These are phyloP conservation scores for Clavelina lepadiformis DNA, from an alignment of 23 tunicate genomes.

Conservation along the genomic window DNA sequence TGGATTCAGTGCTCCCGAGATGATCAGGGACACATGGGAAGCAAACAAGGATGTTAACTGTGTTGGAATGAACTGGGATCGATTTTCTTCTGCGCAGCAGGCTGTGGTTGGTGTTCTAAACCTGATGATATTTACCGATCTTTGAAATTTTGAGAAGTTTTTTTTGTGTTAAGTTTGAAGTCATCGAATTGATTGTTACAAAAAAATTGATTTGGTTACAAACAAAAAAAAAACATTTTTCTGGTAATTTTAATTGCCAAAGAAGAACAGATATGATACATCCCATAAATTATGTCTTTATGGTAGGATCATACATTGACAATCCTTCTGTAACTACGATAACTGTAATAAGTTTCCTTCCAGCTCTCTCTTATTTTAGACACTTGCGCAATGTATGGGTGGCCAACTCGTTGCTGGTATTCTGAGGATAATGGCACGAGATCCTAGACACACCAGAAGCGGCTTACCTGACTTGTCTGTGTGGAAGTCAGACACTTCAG, in stretches of 20 bases:
- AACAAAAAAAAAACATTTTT: no score
- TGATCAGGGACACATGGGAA: conserved; percentile 36
- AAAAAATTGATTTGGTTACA: no score
- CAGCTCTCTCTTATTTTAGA: conserved; percentile 15
- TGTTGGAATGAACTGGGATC: conserved; percentile 80
- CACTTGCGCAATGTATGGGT: conserved; percentile 69
- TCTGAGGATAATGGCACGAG: conserved; percentile 37
- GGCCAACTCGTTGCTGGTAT: conserved; percentile 52
- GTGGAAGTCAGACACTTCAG: conserved; percentile 41
- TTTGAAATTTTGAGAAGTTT: no score
- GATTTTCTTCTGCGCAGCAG: conserved; percentile 47
- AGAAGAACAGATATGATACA: no score
- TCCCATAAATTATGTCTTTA: no score
- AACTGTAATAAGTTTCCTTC: no score
- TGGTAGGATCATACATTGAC: no score
- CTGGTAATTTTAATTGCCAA: no score
- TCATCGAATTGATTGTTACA: no score
- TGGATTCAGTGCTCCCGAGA: conserved; percentile 16
- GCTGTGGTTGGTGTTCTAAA: conserved; percentile 29
- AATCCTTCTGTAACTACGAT: no score
- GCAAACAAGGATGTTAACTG: conserved; percentile 41
- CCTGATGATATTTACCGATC: no score
- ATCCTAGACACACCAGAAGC: conserved; percentile 82
- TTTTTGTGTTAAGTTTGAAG: no score
- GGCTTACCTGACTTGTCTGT: conserved; percentile 88